These are phyloP conservation scores for Limnephilus auricula DNA, from an alignment of 2,888 invertebrate species.

Conservation along the genomic window DNA sequence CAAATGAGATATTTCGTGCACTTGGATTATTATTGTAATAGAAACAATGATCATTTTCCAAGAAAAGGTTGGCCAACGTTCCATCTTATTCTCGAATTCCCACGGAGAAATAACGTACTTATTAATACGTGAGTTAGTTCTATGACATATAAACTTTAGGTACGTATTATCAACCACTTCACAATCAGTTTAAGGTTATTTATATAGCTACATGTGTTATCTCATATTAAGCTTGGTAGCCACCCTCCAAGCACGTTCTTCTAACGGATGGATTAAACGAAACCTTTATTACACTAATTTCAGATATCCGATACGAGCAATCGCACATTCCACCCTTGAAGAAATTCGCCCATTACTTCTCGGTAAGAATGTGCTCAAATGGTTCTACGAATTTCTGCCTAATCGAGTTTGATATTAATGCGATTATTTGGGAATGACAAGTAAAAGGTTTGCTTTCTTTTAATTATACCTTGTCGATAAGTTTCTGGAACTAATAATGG, in stretches of 20 bases:
- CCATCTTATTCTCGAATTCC: too few relatives aligned
- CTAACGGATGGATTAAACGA: background rate
- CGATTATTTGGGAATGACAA: background rate
- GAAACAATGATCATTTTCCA: too few relatives aligned
- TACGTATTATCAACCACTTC: background rate
- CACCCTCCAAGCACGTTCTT: background rate
- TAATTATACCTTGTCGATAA: background rate
- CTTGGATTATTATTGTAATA: too few relatives aligned
- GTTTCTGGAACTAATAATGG: background rate
- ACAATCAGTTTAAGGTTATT: background rate
- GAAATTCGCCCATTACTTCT: background rate
- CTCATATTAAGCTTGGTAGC: background rate
- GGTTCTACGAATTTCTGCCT: background rate
- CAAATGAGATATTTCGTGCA: too few relatives aligned
- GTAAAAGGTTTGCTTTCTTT: background rate
- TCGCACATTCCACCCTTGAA: background rate
- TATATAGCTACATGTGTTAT: background rate
- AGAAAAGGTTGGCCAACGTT: too few relatives aligned
- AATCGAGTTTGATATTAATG: background rate
- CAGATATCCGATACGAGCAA: background rate
- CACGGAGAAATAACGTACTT: too few relatives aligned
- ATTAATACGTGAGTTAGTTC: background rate
- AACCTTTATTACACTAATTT: background rate
- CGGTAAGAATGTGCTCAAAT: background rate
- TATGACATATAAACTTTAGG: background rate